phyloP scores from a whole-genome alignment of 2,113 vertebrate genomes.

The Ceuthmochares aereus region DNA sequence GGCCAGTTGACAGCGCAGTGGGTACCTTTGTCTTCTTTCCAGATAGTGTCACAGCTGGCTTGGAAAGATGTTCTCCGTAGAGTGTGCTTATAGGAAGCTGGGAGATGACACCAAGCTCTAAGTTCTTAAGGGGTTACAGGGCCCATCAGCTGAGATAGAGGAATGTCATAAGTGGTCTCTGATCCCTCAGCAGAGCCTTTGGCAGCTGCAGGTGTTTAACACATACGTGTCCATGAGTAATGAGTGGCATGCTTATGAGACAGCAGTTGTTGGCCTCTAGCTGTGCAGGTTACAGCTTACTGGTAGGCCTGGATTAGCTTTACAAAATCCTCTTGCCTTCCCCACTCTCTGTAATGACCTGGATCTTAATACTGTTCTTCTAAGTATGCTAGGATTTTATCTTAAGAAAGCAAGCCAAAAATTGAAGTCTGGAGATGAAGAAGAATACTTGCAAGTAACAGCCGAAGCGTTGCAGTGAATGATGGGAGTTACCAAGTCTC shows the following conservation, averaged over 20 bases:
- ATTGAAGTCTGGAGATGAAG: not conserved
- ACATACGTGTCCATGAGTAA: rapidly evolving
- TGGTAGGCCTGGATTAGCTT: not conserved
- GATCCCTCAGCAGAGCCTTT: not conserved
- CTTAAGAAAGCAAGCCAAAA: not conserved
- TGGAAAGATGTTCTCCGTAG: not conserved
- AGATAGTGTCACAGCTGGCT: not conserved
- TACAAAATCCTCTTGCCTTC: not conserved
- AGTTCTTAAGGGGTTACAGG: not conserved
- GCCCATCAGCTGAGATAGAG: not conserved
- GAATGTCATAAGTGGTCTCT: not conserved
- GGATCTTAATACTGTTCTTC: not conserved
- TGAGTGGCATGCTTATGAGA: not conserved
- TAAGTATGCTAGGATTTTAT: not conserved
- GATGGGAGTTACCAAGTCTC: not conserved
- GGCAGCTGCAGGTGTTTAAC: not conserved
- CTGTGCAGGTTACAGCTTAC: not conserved
- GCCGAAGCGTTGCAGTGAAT: not conserved
- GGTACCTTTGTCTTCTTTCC: not conserved
- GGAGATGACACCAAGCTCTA: not conserved
- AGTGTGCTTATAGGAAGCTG: not conserved
- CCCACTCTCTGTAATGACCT: not conserved
- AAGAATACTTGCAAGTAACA: not conserved
- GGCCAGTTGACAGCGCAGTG: not conserved
- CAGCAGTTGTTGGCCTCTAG: not conserved